Conservation (phyloP, 2,797 vertebrate genomes). For the Petrocephalus sullivani region DNA sequence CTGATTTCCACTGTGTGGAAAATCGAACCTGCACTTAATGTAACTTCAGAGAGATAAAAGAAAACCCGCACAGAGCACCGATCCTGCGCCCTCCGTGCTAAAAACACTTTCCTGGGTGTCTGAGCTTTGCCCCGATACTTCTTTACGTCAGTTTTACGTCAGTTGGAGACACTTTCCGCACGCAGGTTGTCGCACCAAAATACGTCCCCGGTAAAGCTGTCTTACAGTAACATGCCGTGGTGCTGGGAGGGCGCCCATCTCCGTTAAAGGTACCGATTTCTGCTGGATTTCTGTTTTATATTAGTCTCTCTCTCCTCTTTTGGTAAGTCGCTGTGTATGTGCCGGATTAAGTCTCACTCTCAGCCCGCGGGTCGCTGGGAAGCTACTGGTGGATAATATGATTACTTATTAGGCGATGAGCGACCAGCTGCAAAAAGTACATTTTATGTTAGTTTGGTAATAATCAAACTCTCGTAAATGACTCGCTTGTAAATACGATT, state of each 20-base stretch:
- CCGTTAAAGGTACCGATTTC: background rate
- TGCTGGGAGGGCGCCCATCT: background rate
- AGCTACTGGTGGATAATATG: background rate
- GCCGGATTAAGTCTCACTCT: background rate
- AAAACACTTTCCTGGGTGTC: background rate
- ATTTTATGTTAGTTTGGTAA: background rate
- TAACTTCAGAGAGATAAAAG: background rate
- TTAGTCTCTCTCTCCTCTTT: background rate
- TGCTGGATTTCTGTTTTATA: background rate
- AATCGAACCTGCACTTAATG: background rate
- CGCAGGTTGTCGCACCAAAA: background rate
- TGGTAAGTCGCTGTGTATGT: background rate
- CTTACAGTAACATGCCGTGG: background rate
- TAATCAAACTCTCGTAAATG: background rate
- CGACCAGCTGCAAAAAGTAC: background rate
- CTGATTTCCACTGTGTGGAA: background rate
- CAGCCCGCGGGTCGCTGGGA: background rate
- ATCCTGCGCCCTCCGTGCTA: background rate
- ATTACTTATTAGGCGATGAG: background rate
- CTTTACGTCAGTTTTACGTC: background rate
- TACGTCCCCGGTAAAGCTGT: background rate
- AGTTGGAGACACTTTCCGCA: background rate
- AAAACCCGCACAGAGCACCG: background rate
- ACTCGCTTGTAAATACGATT: background rate
- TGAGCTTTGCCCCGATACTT: background rate